Conservation (phyloP, 2,113 vertebrate species). For the Neogobius melanostomus region DNA sequence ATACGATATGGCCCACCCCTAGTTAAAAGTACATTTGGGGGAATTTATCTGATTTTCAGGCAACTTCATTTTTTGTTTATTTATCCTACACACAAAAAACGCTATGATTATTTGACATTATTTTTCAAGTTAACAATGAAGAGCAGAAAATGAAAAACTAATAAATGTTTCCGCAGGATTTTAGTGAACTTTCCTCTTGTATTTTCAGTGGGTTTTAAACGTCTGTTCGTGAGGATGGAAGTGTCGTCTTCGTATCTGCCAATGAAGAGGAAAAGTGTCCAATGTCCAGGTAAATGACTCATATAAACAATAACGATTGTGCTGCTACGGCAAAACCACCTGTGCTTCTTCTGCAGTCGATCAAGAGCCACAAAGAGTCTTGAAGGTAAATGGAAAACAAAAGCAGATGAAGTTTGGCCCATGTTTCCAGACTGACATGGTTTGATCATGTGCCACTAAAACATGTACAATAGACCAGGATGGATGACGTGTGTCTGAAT, state of each 20-base stretch:
- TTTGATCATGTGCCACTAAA: not conserved
- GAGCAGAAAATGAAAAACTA: no score
- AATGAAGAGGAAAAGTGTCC: constrained; percentile 69
- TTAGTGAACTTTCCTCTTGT: not conserved
- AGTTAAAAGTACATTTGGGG: no score
- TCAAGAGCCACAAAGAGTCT: constrained; percentile 43
- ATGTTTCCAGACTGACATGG: not conserved
- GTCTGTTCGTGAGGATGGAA: constrained; percentile 27
- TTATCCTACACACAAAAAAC: no score
- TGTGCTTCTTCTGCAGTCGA: constrained; percentile 35
- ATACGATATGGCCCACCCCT: no score
- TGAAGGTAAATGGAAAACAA: not conserved
- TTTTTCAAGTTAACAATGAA: no score
- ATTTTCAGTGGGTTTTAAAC: not conserved
- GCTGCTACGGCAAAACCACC: not conserved
- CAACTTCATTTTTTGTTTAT: no score
- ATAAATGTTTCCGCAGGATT: no score
- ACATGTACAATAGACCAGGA: no score
- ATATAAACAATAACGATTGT: not conserved
- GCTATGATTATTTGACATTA: no score
- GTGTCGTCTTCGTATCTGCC: constrained; percentile 69
- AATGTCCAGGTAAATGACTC: constrained; percentile 40
- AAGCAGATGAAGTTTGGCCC: not conserved
- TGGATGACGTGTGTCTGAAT: no score
- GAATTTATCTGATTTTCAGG: no score